These are phyloP conservation scores for Cyprinodon variegatus DNA, from an alignment of 2,113 vertebrate species.

Conservation along the genomic window DNA sequence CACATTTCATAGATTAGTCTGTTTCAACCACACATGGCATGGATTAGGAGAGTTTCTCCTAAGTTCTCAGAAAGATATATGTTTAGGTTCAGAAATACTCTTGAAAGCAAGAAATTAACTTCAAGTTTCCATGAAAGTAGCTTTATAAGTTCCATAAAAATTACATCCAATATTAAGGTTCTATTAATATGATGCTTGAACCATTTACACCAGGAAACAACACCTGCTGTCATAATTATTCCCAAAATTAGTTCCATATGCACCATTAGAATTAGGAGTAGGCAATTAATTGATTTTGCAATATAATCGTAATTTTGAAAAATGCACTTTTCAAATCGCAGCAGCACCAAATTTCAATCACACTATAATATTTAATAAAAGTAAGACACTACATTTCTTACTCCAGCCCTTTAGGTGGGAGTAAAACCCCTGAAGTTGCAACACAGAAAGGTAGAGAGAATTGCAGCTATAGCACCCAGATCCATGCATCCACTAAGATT, in stretches of 20 bases:
- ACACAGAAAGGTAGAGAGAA: too few relatives aligned
- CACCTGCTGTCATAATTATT: neutral
- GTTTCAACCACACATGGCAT: neutral
- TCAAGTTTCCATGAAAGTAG: neutral
- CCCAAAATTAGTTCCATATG: neutral
- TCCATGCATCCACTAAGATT: too few relatives aligned
- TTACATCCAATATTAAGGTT: neutral
- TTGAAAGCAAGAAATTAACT: neutral
- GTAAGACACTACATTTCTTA: too few relatives aligned
- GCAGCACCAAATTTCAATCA: too few relatives aligned
- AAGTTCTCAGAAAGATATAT: neutral
- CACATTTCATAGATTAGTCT: too few relatives aligned
- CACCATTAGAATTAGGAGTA: neutral
- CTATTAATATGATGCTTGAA: neutral
- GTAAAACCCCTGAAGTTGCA: too few relatives aligned
- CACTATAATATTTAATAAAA: too few relatives aligned
- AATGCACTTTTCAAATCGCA: too few relatives aligned
- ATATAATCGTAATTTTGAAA: too few relatives aligned
- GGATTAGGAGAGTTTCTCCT: neutral
- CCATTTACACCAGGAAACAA: neutral
- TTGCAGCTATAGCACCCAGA: too few relatives aligned
- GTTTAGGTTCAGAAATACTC: neutral
- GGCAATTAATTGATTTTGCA: too few relatives aligned
- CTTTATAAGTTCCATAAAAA: neutral
- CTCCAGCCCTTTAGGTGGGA: too few relatives aligned